Evolutionary conservation across 2,113 vertebrate species (phyloP), one percentile per base, ranked within the genome.

Genomic region (Butastur rufipennis): DNA sequence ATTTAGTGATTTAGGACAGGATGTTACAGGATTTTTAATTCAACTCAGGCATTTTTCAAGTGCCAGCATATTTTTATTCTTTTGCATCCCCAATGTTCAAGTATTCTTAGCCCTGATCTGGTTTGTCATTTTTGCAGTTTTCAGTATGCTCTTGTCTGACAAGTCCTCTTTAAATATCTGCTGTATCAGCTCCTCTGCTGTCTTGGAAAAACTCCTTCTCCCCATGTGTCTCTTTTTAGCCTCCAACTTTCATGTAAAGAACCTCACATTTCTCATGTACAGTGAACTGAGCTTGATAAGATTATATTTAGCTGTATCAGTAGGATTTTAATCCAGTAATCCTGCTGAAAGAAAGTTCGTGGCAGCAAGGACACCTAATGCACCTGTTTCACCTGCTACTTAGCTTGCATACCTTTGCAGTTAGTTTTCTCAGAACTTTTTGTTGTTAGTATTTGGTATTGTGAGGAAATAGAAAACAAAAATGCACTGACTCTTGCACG

Each of bases 251-350:
- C 11, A 1, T 34, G 26, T 11, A 36, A 70, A 91, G 68, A 96
- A 29, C 53, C 75, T 95, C 48, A 62, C 71, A 59, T 93, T 95
- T 90, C 89, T 96, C 71, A 50, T 70, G 71, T 82, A 93, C 45
- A 59, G 66, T 70, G 55, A 66, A 42, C 43, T 47, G 75, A 92
- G 31, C 38, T 93, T 95, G 84, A 83, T 94, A 70, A 87, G 88
- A 96, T 97, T 96, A 88, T 95, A 95, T 91, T 95, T 93, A 95
- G 84, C 90, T 94, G 65, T 96, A 88, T 86, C 90, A 90, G 90
- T 92, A 86, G 86, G 43, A 94, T 95, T 97, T 96, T 96, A 96
- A 96, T 97, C 91, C 85, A 73, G 4, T 95, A 95, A 94, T 95
- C 84, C 48, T 95, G 43, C 72, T 94, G 90, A 94, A 93, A 89